A percentile compares a stretch with the other conserved stretches of the same genome.
phyloP scores from a whole-genome alignment of 2,797 vertebrate species.

The Malacoctenus gilli region DNA sequence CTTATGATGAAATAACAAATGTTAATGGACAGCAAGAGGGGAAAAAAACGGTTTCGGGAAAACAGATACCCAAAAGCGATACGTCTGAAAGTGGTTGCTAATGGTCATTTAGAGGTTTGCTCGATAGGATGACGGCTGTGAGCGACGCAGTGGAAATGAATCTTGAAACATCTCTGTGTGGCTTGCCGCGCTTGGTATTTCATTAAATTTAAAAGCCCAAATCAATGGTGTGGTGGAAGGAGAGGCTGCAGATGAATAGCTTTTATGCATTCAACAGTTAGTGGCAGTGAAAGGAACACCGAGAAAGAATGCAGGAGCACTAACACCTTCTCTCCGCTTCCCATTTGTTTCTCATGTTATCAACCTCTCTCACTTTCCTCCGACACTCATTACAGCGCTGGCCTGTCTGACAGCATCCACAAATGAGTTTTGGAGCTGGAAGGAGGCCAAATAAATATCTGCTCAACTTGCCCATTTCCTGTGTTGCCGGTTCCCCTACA shows the following conservation, averaged over 20 bases:
- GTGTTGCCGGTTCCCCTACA: constrained; percentile 28
- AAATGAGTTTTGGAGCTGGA: constrained; percentile 27
- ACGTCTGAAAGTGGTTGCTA: constrained; percentile 19
- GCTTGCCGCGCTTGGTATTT: constrained; percentile 22
- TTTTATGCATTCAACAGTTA: constrained; percentile 29
- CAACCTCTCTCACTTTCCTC: constrained; percentile 27
- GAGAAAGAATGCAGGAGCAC: constrained; percentile 13
- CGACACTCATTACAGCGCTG: constrained; percentile 22
- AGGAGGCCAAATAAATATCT: constrained; percentile 18
- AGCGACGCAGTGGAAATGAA: constrained; percentile 19
- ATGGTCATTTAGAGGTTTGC: constrained; percentile 27
- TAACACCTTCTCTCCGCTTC: constrained; percentile 8
- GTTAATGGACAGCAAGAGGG: neutral
- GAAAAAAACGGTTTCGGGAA: neutral
- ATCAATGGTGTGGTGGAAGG: constrained; percentile 34
- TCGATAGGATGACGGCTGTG: constrained; percentile 1
- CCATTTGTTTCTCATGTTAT: constrained; percentile 32
- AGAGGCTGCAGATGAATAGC: constrained; percentile 26
- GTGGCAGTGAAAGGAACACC: constrained; percentile 34
- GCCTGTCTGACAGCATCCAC: constrained; percentile 17
- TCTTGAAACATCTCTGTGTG: constrained; percentile 12
- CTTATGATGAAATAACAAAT: constrained; percentile 20
- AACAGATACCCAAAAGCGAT: constrained; percentile 12
- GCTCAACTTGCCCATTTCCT: constrained; percentile 21
- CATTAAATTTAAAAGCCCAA: constrained; percentile 36